A percentile compares a stretch with the other conserved stretches of the same genome.
These are phyloP conservation scores for Pedetes capensis DNA, from an alignment of 2,113 vertebrate genomes.

Conservation along the genomic window DNA sequence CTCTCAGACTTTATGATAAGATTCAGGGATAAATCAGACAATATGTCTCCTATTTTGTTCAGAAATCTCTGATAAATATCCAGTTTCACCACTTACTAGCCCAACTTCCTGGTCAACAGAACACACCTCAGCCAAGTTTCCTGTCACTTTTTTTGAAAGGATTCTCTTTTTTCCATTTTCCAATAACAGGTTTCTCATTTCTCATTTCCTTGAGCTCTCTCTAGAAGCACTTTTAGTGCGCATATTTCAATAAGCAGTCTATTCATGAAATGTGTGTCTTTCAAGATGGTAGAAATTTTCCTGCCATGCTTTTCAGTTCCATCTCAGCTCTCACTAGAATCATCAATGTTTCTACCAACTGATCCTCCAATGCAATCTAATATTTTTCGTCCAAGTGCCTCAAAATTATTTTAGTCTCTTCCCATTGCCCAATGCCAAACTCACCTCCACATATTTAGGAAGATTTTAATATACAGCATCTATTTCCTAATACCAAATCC, in stretches of 20 bases:
- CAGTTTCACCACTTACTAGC: not conserved
- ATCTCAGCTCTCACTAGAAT: not conserved
- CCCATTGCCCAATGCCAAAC: not conserved
- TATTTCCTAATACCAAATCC: not conserved
- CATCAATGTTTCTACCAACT: not conserved
- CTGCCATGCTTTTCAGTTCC: not conserved
- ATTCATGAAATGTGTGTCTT: not conserved
- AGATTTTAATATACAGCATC: not conserved
- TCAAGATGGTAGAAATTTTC: not conserved
- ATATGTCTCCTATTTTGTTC: too few species aligned
- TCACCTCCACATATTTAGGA: not conserved
- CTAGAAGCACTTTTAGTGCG: not conserved
- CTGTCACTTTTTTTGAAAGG: not conserved
- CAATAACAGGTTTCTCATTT: not conserved
- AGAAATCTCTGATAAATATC: not conserved
- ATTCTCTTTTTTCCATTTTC: not conserved
- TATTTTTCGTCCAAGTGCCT: not conserved
- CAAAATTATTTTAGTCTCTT: not conserved
- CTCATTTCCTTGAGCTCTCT: not conserved
- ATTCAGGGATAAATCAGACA: not conserved
- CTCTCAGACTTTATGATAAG: not conserved
- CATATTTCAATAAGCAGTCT: not conserved
- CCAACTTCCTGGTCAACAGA: not conserved
- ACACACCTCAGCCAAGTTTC: not conserved
- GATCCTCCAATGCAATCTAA: not conserved